phyloP scores from a whole-genome alignment of 2,113 vertebrate genomes.

The Aptenodytes forsteri region DNA sequence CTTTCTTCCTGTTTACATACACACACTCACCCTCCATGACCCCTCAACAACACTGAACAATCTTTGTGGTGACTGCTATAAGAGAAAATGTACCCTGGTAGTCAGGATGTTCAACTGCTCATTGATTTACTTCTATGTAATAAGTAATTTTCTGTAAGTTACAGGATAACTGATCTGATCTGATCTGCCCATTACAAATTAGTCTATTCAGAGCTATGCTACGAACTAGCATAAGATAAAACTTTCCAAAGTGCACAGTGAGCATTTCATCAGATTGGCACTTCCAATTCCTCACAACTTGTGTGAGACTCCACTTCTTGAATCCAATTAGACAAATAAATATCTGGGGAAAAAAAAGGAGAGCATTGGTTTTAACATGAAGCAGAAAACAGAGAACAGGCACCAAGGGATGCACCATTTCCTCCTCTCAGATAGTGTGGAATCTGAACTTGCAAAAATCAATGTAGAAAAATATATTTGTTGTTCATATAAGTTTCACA shows the following conservation, averaged over 20 bases:
- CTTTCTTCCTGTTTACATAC: background rate
- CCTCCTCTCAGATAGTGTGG: background rate
- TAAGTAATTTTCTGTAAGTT: background rate
- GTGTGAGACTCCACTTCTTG: background rate
- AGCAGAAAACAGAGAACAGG: background rate
- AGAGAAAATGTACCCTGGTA: background rate
- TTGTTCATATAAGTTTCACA: background rate
- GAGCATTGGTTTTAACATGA: background rate
- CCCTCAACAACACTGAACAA: background rate
- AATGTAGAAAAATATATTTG: background rate
- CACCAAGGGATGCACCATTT: background rate
- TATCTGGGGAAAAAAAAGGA: background rate
- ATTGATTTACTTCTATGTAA: background rate
- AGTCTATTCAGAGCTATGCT: background rate
- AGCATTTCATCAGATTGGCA: background rate
- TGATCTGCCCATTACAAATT: background rate
- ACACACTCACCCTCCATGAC: fast-evolving
- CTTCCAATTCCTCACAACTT: background rate
- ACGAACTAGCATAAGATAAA: fast-evolving
- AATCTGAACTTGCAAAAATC: background rate
- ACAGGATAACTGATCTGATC: background rate
- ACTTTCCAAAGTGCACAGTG: background rate
- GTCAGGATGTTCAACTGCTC: background rate
- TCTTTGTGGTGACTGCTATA: background rate
- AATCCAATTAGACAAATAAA: background rate